Percentiles rank a stretch among this genome's conserved stretches.
phyloP scores from a whole-genome alignment of 2,797 vertebrate genomes.

The Sebastes reedi region DNA sequence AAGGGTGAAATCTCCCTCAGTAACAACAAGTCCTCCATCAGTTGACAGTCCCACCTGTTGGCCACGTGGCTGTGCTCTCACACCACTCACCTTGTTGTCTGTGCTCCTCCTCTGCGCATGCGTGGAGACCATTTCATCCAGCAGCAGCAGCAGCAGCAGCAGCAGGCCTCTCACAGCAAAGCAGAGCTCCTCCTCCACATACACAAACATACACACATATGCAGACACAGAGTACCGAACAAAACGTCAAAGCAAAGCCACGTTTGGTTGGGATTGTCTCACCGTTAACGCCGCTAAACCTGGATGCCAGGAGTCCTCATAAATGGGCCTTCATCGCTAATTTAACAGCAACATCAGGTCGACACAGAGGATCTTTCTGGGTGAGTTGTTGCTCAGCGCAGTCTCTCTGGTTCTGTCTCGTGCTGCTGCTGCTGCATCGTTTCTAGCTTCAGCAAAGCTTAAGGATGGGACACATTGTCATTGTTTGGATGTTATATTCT shows the following conservation, averaged over 20 bases:
- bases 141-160: constrained; percentile 72
- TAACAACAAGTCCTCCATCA: constrained; percentile 58
- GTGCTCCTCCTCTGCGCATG: constrained; percentile 64
- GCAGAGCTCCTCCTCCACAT: constrained; percentile 7
- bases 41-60: constrained; percentile 63
- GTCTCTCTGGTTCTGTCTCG: constrained; percentile 53
- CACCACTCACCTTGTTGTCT: constrained; percentile 8
- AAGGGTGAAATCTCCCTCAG: not conserved
- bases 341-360: constrained; percentile 58
- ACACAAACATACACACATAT: constrained; percentile 2
- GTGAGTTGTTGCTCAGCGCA: constrained; percentile 73
- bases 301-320: constrained; percentile 61
- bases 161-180: constrained; percentile 62
- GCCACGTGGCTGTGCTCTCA: constrained; percentile 74
- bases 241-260: constrained; percentile 53
- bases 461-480: not conserved
- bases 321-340: constrained; percentile 71
- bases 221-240: constrained; percentile 16
- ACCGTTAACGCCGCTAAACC: constrained; percentile 20
- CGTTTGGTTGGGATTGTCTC: constrained; percentile 66
- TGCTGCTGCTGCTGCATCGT: constrained; percentile 16
- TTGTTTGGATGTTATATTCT: not conserved
- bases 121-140: constrained; percentile 83
- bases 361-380: constrained; percentile 58
- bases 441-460: constrained; percentile 31